Evolutionary conservation across 1,140 invertebrate species (phyloP), one percentile per base, ranked within the genome.

Genomic region (Latrodectus geometricus): DNA sequence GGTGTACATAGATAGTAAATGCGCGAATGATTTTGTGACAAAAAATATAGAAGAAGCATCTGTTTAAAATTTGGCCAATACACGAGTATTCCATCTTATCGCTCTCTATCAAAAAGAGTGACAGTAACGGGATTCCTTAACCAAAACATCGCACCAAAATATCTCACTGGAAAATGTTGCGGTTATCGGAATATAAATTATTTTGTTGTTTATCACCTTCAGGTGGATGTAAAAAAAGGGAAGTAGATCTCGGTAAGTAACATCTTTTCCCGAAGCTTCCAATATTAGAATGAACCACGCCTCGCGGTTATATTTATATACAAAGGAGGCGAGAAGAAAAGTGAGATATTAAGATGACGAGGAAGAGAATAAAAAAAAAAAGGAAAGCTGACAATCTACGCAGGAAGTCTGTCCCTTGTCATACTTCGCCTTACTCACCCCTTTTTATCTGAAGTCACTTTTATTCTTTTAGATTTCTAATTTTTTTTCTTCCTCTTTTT

Each of bases 331-430:
- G 52, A 21, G 48, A 66, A 50, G 56, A 73, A 76, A 68, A 84
- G 23, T 75, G n/a, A 75, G 49, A 56, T 75, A 50, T 66, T 65
- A 54, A 73, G 48, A 15, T 23, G 70, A 35, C 14, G 54, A 61
- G 54, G 54, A 61, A 61, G 35, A 20, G 8, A 72, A 8, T 14
- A 72, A 21, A 35, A 79, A 79, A 66, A 48, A 68, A 75, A 56
- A 76, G 75, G 75, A 76, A 84, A 84, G 66, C 15, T 76, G 72
- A 75, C 72, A 76, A 84, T 84, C 81, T 84, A 52, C 81, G 73
- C 73, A 76, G 73, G 81, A 84, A 84, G 81, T 76, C 81, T 84
- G 81, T 84, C 81, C 81, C 81, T 65, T 84, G 81, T 84, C 81
- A 84, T 70, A 84, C 72, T 84, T 54, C 72, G 52, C 72, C 54